A percentile compares a stretch with the other conserved stretches of the same genome.
phyloP scores from a whole-genome alignment of 2,113 vertebrate species.

The Embiotoca jacksoni region DNA sequence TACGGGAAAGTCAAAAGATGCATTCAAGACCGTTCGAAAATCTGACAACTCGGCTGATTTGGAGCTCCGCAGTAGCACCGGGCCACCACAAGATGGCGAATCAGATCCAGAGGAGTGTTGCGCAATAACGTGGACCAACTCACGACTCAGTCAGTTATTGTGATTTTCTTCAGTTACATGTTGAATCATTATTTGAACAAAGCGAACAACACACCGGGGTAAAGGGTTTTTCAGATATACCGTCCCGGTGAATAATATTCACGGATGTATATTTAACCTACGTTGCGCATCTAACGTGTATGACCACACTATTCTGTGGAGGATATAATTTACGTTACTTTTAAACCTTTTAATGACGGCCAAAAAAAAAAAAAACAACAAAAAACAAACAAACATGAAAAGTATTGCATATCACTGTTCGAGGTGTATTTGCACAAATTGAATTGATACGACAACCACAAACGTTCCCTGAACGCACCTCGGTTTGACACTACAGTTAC shows the following conservation, averaged over 20 bases:
- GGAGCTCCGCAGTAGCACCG: accelerated
- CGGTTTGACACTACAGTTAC: conserved; percentile 43
- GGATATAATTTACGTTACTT: background rate
- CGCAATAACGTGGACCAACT: background rate
- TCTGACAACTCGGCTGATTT: accelerated
- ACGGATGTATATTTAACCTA: background rate
- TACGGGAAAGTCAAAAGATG: background rate
- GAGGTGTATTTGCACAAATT: background rate
- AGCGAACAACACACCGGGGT: too few species aligned
- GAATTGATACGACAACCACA: background rate
- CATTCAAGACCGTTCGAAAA: conserved; percentile 11
- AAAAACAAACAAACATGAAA: too few species aligned
- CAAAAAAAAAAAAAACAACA: too few species aligned
- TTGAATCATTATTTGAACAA: too few species aligned
- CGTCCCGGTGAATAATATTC: background rate
- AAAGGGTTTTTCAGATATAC: background rate
- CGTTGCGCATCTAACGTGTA: background rate
- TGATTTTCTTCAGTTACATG: background rate
- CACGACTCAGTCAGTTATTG: background rate
- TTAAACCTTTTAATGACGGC: background rate
- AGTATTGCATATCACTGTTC: background rate
- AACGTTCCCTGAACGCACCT: conserved; percentile 45
- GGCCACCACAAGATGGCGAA: conserved; percentile 35
- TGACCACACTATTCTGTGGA: too few species aligned
- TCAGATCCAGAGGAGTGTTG: background rate